These are phyloP conservation scores for Macquaria australasica DNA, from an alignment of 2,113 vertebrate species.

Conservation along the genomic window DNA sequence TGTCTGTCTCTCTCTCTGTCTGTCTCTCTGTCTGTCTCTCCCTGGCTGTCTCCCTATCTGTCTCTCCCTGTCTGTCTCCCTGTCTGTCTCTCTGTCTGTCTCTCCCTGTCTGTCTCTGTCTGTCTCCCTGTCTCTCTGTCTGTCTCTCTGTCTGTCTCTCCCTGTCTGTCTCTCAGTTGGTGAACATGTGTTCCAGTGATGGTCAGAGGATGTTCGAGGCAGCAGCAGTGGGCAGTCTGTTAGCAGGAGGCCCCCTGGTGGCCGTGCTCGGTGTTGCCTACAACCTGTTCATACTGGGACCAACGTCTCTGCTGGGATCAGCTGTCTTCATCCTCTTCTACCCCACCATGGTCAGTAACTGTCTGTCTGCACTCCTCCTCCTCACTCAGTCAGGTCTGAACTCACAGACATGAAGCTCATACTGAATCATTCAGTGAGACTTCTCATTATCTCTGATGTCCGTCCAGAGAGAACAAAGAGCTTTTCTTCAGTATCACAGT, in stretches of 20 bases:
- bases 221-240: slow-evolving; percentile 91
- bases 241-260: slow-evolving; percentile 93
- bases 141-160: not conserved
- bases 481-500: too few species aligned
- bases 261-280: slow-evolving; percentile 92
- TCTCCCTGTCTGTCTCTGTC: not conserved
- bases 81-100: not conserved
- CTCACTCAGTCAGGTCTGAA: too few species aligned
- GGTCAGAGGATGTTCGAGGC: slow-evolving; percentile 96
- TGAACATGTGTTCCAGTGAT: slow-evolving; percentile 93
- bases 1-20: too few species aligned
- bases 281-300: slow-evolving; percentile 91
- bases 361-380: too few species aligned
- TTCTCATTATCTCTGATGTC: too few species aligned
- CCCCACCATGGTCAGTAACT: slow-evolving; percentile 90
- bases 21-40: too few species aligned
- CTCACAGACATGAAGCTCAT: too few species aligned
- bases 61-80: too few species aligned
- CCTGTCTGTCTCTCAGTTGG: slow-evolving; percentile 81
- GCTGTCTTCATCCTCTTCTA: slow-evolving; percentile 96
- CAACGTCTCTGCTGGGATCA: slow-evolving; percentile 93
- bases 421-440: too few species aligned
- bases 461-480: too few species aligned
- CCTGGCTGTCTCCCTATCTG: too few species aligned
- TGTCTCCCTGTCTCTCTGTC: not conserved